Evolutionary conservation across 2,888 invertebrate species (phyloP).

Genomic region (Eudasyphora cyanicolor): DNA sequence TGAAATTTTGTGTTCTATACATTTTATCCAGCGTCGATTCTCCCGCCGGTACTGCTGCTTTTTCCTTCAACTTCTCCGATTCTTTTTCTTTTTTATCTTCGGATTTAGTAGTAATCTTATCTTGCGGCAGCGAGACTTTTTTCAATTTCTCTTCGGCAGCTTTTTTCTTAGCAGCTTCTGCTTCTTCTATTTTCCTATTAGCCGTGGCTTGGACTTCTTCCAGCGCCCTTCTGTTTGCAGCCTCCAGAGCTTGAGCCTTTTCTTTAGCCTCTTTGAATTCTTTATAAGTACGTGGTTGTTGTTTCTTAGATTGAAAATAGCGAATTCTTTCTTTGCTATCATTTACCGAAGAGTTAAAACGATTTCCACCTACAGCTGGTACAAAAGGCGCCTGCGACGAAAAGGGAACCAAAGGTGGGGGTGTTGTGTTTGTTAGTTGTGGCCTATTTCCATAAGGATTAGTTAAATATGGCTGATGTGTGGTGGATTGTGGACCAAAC

Average conservation of each 20-base stretch:
- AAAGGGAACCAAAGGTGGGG: neutral
- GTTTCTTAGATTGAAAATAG: constrained; percentile 72
- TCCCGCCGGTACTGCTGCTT: neutral
- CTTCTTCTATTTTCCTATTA: constrained; percentile 30
- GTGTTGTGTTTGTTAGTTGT: neutral
- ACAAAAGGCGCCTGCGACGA: neutral
- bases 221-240: constrained; percentile 47
- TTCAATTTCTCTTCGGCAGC: neutral
- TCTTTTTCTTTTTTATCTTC: constrained; percentile 13
- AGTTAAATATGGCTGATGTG: neutral
- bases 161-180: constrained; percentile 20
- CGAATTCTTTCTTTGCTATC: constrained; percentile 71
- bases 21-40: constrained; percentile 74
- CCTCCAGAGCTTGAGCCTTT: constrained; percentile 65
- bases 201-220: constrained; percentile 29
- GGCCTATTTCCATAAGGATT: neutral
- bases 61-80: neutral
- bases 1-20: constrained; percentile 71
- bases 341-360: constrained; percentile 71
- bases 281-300: constrained; percentile 72
- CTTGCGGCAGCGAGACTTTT: neutral
- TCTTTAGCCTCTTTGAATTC: constrained; percentile 74
- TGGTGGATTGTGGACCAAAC: neutral
- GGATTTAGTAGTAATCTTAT: neutral
- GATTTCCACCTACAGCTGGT: neutral